phyloP scores from a whole-genome alignment of 2,888 invertebrate genomes.

The Ormyrus nitidulus region DNA sequence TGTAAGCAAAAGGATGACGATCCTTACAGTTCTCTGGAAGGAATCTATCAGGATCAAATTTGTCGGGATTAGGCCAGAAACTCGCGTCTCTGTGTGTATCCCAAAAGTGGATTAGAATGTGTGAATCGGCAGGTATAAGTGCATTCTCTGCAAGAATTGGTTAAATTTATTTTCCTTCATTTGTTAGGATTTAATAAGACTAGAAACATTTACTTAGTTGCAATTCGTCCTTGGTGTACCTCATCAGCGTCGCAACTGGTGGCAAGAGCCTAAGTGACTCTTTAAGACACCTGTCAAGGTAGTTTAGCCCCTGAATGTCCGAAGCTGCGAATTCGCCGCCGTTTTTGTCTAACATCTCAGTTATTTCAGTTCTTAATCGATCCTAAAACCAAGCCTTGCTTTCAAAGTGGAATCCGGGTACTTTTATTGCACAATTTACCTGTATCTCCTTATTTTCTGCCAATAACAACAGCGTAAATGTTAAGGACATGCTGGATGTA shows the following conservation, averaged over 20 bases:
- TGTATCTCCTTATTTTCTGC: constrained; percentile 75
- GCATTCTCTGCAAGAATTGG: constrained; percentile 4
- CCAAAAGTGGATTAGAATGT: constrained; percentile 33
- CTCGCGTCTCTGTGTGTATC: constrained; percentile 38
- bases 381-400: constrained; percentile 44
- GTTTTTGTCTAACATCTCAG: constrained; percentile 76
- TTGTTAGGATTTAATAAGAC: too few relatives aligned
- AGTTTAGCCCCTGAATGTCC: constrained; percentile 81
- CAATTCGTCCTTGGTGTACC: constrained; percentile 13
- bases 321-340: constrained; percentile 76
- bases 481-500: constrained; percentile 78
- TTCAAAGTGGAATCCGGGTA: too few relatives aligned
- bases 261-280: constrained; percentile 82
- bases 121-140: constrained; percentile 17
- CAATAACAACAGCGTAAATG: constrained; percentile 77
- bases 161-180: background rate
- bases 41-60: constrained; percentile 51
- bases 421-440: constrained; percentile 48
- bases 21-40: constrained; percentile 14
- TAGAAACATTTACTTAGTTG: constrained; percentile 21
- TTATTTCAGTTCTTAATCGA: constrained; percentile 62
- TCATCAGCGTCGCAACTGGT: constrained; percentile 75
- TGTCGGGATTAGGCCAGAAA: constrained; percentile 42
- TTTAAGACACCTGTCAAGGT: constrained; percentile 83
- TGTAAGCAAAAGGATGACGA: constrained; percentile 34